These are phyloP conservation scores for Halichoerus grypus DNA, from an alignment of 2,113 vertebrate species.

Conservation along the genomic window DNA sequence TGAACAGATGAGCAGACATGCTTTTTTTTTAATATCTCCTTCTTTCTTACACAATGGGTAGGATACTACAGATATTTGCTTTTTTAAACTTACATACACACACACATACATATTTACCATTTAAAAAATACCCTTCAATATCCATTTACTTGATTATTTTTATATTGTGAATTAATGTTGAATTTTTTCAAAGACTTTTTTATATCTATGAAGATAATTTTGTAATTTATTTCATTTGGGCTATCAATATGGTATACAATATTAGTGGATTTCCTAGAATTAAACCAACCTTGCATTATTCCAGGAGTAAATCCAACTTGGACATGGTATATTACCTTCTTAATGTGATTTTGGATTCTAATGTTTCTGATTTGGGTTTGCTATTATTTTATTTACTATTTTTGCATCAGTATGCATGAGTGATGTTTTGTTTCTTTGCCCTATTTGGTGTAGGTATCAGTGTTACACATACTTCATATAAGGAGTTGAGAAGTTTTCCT, in stretches of 20 bases:
- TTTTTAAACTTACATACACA: neutral
- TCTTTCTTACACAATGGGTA: neutral
- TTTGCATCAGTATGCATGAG: neutral
- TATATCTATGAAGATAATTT: neutral
- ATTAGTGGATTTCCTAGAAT: neutral
- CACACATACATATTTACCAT: neutral
- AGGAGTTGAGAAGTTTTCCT: neutral
- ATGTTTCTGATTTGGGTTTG: neutral
- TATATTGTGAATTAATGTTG: neutral
- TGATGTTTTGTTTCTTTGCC: neutral
- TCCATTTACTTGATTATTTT: neutral
- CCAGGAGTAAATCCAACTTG: neutral
- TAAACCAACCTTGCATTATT: neutral
- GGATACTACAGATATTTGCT: neutral
- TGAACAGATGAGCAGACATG: neutral
- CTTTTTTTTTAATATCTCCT: neutral
- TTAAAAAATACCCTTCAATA: neutral
- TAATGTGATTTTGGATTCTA: neutral
- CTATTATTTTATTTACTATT: neutral
- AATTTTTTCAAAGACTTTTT: neutral
- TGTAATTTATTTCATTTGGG: neutral
- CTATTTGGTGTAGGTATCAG: neutral
- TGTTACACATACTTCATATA: neutral
- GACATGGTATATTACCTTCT: neutral
- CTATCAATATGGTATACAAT: neutral